Base-by-base conservation (phyloP, 2,888 invertebrate genomes). In the Agrilus mali region DNA sequence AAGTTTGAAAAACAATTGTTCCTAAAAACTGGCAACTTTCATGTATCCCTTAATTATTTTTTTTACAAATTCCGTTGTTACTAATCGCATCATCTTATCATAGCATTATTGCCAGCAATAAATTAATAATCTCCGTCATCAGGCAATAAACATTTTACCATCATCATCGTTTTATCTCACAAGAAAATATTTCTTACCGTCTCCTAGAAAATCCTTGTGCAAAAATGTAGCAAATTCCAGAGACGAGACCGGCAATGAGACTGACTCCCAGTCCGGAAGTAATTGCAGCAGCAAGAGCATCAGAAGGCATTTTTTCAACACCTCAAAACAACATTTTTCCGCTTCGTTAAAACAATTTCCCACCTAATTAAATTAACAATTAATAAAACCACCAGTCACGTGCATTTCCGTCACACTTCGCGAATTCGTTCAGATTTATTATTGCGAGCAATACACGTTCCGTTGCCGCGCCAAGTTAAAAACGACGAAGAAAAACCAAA, bases 151-250 rank as follows among this genome's bases (percentile, higher is more conserved):
- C 43, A 42, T 6, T 12, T 40, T 49, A 20, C 37, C 47, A 12
- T 49, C 20, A 20, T 5, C 20, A 20, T 4, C 17, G 17, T 3
- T 5, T 17, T 4, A 17, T 17, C 17, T 49, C 32, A 47, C 44
- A 34, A 50, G 4, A 8, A 27, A 27, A 5, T 12, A 4, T 8
- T 14, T 12, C 74, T 73, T 65, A 79, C 77, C 69, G 71, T 41
- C 69, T 69, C 62, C 72, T 69, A 7, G 66, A 54, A 41, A 76
- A 52, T 52, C 74, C 74, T 52, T 72, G 73, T 15, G 75, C 69
- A 49, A 78, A 61, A 41, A 80, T 65, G 55, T 79, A 81, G 63
- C 77, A 80, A 22, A 82, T 75, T 32, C 81, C 81, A 7, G 81
- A 80, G 22, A 80, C 72, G 47, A 82, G 71, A 8, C 80, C 81